Base-by-base conservation (phyloP, 1,140 invertebrate species). In the Nephotettix cincticeps region DNA sequence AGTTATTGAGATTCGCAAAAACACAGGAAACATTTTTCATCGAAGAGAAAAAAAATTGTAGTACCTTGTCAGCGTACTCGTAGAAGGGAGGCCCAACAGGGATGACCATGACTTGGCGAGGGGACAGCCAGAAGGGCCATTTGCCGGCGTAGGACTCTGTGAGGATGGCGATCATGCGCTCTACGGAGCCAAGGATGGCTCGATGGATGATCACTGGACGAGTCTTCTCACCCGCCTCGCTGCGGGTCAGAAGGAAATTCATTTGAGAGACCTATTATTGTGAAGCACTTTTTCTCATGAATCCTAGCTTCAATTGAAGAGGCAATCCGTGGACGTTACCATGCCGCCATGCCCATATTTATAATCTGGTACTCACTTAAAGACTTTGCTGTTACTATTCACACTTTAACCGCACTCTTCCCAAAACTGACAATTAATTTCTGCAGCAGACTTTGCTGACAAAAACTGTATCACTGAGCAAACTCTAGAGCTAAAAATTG, bases 111-210 rank as follows among this genome's bases (percentile, higher is more conserved):
- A 88, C 90, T 83, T 99, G 98, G 29, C 96, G 83, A 1, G 98
- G 98, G 0, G 96, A 99, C 1, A 99, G 78, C 98, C 98, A 99
- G 84, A 98, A 98, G 25, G 97, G 97, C 97, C 98, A 99, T 85
- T 99, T 99, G 68, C 98, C 98, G 29, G 91, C 98, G 84, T 91
- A 99, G 70, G 91, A 96, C 85, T 99, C 98, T 27, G 95, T 96
- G 0, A 99, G 83, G 79, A 99, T 97, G 2, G 97, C 98, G 72
- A 99, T 94, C 95, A 99, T 98, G 58, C 98, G 87, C 84, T 99
- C 98, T 1, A 99, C 92, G 0, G 97, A 99, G 6, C 98, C 98
- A 0, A 99, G 84, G 72, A 99, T 92, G 17, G 98, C 98, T 76
- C 98, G 86, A 83, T 99, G 98, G 76, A 99, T 98, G 63, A 99